Evolutionary conservation across 2,888 invertebrate species (phyloP).

Genomic region (Coelopa pilipes): DNA sequence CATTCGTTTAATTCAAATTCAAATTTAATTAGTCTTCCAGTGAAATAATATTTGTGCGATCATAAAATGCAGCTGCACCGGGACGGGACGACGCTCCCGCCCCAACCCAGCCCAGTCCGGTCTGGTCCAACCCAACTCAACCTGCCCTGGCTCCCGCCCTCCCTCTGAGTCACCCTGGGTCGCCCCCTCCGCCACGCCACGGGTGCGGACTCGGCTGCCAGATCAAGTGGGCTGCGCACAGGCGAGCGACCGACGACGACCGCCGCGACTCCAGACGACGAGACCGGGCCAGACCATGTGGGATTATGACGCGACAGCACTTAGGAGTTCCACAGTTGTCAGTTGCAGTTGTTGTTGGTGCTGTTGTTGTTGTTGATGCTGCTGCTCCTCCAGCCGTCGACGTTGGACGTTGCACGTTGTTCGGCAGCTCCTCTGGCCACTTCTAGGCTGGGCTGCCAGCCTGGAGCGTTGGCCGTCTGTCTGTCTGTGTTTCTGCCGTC

Average conservation of each 20-base stretch:
- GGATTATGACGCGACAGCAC: conserved; percentile 58
- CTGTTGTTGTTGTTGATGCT: too few relatives aligned
- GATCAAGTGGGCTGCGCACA: conserved; percentile 45
- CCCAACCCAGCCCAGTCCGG: not conserved
- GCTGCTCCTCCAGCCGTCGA: too few relatives aligned
- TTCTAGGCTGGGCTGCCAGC: not conserved
- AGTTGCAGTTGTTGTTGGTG: too few relatives aligned
- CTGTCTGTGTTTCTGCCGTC: not conserved
- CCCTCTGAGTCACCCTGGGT: conserved; percentile 12
- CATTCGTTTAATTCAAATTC: conserved; percentile 52
- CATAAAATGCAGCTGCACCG: conserved; percentile 53
- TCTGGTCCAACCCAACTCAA: not conserved
- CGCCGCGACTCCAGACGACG: not conserved
- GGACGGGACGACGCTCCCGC: not conserved
- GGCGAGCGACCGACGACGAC: not conserved
- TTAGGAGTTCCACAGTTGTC: conserved; percentile 38
- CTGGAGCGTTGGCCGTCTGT: not conserved
- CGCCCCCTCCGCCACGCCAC: too few relatives aligned
- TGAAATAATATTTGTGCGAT: conserved; percentile 59
- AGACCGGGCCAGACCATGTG: conserved; percentile 50
- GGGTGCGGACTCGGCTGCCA: not conserved
- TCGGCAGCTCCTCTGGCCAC: not conserved
- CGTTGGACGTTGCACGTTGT: too few relatives aligned
- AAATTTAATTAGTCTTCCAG: conserved; percentile 64
- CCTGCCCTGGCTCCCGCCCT: conserved; percentile 6